Conservation (phyloP, 1,140 invertebrate genomes). For the Aphelinus certus region DNA sequence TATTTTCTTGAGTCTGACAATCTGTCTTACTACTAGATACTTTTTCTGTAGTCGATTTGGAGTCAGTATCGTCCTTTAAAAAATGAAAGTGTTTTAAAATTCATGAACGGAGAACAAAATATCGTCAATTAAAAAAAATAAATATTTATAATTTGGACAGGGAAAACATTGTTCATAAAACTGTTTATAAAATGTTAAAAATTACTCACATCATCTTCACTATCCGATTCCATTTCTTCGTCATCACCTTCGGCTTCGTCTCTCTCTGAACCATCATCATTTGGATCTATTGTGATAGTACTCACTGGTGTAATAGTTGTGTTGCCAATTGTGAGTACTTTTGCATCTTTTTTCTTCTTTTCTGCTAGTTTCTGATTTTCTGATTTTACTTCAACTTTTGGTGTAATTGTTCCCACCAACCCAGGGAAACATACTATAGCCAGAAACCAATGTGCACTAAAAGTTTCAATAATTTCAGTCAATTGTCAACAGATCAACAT, state of each 20-base stretch:
- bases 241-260: conserved; percentile 86
- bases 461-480: conserved; percentile 33
- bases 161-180: background rate
- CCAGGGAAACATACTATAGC: conserved; percentile 96
- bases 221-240: conserved; percentile 70
- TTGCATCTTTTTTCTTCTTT: conserved; percentile 56
- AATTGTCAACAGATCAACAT: conserved; percentile 1
- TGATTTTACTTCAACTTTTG: conserved; percentile 45
- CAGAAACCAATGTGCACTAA: conserved; percentile 92
- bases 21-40: conserved; percentile 29
- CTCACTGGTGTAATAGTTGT: conserved; percentile 73
- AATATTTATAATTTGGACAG: background rate
- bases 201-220: conserved; percentile 56
- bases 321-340: conserved; percentile 71
- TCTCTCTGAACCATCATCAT: conserved; percentile 77
- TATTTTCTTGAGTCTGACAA: conserved; percentile 21
- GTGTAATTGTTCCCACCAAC: conserved; percentile 69
- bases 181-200: conserved; percentile 21
- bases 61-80: conserved; percentile 53
- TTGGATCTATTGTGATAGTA: conserved; percentile 71
- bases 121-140: background rate
- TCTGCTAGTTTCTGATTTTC: conserved; percentile 42
- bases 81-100: conserved; percentile 35
- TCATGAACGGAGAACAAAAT: background rate
- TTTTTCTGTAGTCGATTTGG: conserved; percentile 25